phyloP scores from a whole-genome alignment of 2,888 invertebrate genomes.

The Colletes collaris region DNA sequence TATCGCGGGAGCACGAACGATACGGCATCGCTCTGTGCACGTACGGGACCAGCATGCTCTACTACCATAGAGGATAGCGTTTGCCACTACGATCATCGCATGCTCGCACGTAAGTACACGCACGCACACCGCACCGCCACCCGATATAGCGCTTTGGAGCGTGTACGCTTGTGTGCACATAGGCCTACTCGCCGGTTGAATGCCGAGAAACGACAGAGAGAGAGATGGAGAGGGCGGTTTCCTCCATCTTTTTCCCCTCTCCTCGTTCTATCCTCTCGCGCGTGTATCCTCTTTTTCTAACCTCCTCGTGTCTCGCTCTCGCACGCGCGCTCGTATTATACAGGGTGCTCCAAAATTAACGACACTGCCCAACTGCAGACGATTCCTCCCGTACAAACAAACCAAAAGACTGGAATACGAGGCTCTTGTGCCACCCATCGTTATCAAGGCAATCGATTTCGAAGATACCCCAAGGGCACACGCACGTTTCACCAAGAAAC shows the following conservation, averaged over 20 bases:
- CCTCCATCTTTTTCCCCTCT: conserved; percentile 62
- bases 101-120: conserved; percentile 64
- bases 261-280: conserved; percentile 34
- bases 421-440: too few species aligned
- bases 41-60: conserved; percentile 54
- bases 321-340: conserved; percentile 18
- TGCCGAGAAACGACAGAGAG: conserved; percentile 53
- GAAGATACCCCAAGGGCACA: not conserved
- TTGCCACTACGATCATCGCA: conserved; percentile 49
- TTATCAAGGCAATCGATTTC: not conserved
- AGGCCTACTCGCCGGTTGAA: conserved; percentile 64
- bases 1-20: conserved; percentile 21
- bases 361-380: not conserved
- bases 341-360: conserved; percentile 17
- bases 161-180: conserved; percentile 37
- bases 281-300: conserved; percentile 11
- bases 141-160: conserved; percentile 37
- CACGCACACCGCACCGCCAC: conserved; percentile 22
- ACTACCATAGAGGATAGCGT: conserved; percentile 57
- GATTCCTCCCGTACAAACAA: not conserved
- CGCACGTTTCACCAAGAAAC: too few species aligned
- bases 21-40: conserved; percentile 26
- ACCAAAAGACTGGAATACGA: not conserved
- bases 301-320: conserved; percentile 13
- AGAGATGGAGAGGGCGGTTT: conserved; percentile 56